A percentile compares a stretch with the other conserved stretches of the same genome.
These are phyloP conservation scores for Catocala fraxini DNA, from an alignment of 2,888 invertebrate genomes.

Conservation along the genomic window DNA sequence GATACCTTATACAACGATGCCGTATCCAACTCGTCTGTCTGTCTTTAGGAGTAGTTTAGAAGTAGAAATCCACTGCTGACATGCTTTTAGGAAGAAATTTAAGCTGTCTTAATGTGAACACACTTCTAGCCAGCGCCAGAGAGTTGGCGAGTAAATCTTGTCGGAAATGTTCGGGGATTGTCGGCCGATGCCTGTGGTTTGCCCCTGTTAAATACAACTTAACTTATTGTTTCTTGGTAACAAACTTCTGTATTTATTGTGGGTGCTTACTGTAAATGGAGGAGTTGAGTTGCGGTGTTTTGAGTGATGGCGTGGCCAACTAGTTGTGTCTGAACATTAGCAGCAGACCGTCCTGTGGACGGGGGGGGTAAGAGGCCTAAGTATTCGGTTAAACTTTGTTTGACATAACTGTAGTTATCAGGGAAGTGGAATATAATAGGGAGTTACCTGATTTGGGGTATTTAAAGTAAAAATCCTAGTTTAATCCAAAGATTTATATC, in stretches of 20 bases:
- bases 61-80: too few relatives aligned
- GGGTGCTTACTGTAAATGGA: slow-evolving; percentile 24
- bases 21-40: too few relatives aligned
- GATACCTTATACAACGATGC: too few relatives aligned
- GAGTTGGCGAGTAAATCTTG: slow-evolving; percentile 60
- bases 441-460: neutral
- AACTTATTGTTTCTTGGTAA: slow-evolving; percentile 60
- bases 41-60: too few relatives aligned
- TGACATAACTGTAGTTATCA: neutral
- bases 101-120: neutral
- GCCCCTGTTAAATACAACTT: slow-evolving; percentile 62
- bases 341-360: slow-evolving; percentile 11
- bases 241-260: slow-evolving; percentile 51
- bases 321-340: slow-evolving; percentile 22
- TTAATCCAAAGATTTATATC: too few relatives aligned
- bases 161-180: slow-evolving; percentile 49
- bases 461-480: too few relatives aligned
- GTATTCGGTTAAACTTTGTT: slow-evolving; percentile 4
- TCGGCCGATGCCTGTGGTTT: slow-evolving; percentile 57
- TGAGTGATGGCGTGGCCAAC: slow-evolving; percentile 21
- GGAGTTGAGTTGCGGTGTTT: slow-evolving; percentile 31
- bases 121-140: slow-evolving; percentile 19
- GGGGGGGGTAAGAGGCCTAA: neutral
- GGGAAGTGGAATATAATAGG: neutral
- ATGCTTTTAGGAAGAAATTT: too few relatives aligned